phyloP scores from a whole-genome alignment of 2,888 invertebrate genomes.

The Cephus nigrinus region DNA sequence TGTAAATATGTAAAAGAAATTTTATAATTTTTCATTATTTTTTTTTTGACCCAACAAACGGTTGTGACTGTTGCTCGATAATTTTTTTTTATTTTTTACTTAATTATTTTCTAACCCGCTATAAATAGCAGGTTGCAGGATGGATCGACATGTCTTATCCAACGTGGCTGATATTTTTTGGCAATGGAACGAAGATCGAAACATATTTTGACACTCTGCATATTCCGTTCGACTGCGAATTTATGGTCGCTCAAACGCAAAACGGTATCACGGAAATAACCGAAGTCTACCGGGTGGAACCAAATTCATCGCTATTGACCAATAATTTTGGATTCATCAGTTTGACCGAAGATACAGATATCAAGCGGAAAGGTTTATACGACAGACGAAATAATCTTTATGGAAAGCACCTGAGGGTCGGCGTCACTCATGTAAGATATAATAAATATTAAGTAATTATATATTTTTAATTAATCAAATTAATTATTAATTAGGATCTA shows the following conservation, averaged over 20 bases:
- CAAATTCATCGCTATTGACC: background rate
- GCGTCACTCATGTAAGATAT: slow-evolving; percentile 41
- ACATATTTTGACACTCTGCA: slow-evolving; percentile 51
- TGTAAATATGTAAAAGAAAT: slow-evolving; percentile 41
- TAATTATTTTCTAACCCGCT: slow-evolving; percentile 20
- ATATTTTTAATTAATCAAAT: background rate
- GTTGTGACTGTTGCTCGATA: background rate
- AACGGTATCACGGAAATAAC: slow-evolving; percentile 39
- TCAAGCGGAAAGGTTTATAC: slow-evolving; percentile 47
- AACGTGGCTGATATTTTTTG: slow-evolving; percentile 58
- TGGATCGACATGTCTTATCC: slow-evolving; percentile 63
- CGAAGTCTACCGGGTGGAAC: slow-evolving; percentile 49
- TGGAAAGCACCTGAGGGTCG: slow-evolving; percentile 51
- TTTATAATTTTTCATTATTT: slow-evolving; percentile 7
- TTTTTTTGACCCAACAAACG: slow-evolving; percentile 1
- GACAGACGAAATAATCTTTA: slow-evolving; percentile 53
- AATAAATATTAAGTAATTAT: slow-evolving; percentile 5
- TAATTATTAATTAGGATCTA: background rate
- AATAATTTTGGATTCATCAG: slow-evolving; percentile 49
- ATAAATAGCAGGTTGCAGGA: slow-evolving; percentile 46
- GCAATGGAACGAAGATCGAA: slow-evolving; percentile 40
- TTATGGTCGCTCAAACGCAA: slow-evolving; percentile 41
- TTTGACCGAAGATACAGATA: slow-evolving; percentile 34
- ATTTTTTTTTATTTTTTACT: slow-evolving; percentile 7
- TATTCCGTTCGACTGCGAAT: slow-evolving; percentile 56